Percentiles rank a stretch among this genome's conserved stretches.
phyloP scores from a whole-genome alignment of 2,797 vertebrate species.

The Fistularia commersonii region DNA sequence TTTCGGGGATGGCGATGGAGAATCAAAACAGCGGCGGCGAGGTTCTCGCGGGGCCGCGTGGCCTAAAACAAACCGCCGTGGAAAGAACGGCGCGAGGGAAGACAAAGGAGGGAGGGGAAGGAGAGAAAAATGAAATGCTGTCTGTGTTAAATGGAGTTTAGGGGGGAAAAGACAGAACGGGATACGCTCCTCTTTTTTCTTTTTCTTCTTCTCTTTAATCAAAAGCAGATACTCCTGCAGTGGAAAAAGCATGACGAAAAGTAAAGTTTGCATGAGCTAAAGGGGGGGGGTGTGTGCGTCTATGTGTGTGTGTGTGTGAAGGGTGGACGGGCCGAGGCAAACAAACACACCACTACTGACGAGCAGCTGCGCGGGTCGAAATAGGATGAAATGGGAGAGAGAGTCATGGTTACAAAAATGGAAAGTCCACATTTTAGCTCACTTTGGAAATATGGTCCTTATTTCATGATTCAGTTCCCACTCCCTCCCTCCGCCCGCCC shows the following conservation, averaged over 20 bases:
- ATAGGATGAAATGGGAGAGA: conserved; percentile 7
- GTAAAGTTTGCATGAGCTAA: conserved; percentile 73
- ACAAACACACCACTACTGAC: conserved; percentile 67
- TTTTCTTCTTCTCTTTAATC: conserved; percentile 56
- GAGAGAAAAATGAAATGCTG: conserved; percentile 48
- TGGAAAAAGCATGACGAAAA: conserved; percentile 68
- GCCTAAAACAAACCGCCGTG: conserved; percentile 71
- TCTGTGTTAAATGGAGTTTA: conserved; percentile 49
- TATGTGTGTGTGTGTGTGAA: too few species aligned
- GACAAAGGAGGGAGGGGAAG: conserved; percentile 2
- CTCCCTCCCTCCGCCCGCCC: conserved; percentile 55
- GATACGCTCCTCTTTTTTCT: conserved; percentile 31
- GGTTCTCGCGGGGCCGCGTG: conserved; percentile 69
- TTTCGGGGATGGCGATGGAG: conserved; percentile 60
- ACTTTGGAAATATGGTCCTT: conserved; percentile 74
- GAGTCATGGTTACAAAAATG: conserved; percentile 54
- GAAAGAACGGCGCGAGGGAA: conserved; percentile 30
- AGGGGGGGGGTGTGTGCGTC: conserved; percentile 17
- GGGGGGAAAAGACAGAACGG: conserved; percentile 23
- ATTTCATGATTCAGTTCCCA: conserved; percentile 76
- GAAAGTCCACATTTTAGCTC: conserved; percentile 65
- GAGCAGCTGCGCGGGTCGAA: conserved; percentile 46
- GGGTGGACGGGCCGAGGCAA: conserved; percentile 41
- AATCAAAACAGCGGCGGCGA: conserved; percentile 70
- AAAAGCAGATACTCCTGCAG: conserved; percentile 65